Evolutionary conservation across 2,113 vertebrate species (phyloP).

Genomic region (Aplodontia rufa): DNA sequence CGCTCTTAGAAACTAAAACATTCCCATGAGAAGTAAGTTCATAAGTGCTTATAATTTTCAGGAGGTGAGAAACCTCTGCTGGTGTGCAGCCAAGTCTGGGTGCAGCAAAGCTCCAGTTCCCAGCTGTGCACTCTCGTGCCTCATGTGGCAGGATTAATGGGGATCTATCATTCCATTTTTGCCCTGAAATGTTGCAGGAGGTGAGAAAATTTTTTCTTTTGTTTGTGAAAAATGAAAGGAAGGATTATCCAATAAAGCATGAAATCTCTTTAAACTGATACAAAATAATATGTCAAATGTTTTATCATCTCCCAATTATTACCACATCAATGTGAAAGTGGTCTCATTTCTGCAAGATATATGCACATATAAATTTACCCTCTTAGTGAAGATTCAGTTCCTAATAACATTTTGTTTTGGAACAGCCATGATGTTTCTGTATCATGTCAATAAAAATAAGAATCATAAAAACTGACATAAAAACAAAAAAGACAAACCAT

Average conservation of each 20-base stretch:
- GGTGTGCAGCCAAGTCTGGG: background rate
- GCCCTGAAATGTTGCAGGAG: background rate
- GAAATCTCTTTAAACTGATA: background rate
- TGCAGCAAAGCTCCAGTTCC: background rate
- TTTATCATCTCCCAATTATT: background rate
- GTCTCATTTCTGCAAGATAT: background rate
- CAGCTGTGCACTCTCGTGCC: background rate
- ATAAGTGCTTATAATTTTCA: background rate
- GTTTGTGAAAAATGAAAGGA: background rate
- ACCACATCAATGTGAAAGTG: background rate
- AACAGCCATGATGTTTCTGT: background rate
- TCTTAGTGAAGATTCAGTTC: background rate
- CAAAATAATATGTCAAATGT: background rate
- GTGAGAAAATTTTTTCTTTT: background rate
- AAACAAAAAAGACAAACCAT: background rate
- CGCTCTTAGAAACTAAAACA: background rate
- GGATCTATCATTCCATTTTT: background rate
- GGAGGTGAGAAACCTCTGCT: background rate
- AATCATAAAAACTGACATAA: background rate
- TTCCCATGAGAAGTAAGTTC: background rate
- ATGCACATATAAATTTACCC: background rate
- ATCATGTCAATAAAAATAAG: conserved; percentile 9
- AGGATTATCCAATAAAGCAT: background rate
- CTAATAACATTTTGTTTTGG: background rate
- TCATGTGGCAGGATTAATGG: background rate